phyloP scores from a whole-genome alignment of 2,113 vertebrate genomes.

The Thinocorus orbignyianus region DNA sequence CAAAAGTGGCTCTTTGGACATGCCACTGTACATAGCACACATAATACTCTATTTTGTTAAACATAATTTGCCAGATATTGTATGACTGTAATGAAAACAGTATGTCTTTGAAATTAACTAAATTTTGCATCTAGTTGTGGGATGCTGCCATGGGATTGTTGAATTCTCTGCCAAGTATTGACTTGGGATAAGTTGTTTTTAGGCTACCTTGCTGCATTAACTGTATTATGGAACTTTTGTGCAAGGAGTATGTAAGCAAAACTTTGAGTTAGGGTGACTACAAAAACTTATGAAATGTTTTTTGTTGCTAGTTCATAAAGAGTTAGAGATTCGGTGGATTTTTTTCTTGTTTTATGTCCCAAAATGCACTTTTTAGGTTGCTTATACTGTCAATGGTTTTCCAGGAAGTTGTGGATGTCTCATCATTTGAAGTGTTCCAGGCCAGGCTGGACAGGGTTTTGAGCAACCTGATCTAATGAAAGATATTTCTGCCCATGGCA shows the following conservation, averaged over 20 bases:
- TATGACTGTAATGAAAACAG: background rate
- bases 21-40: background rate
- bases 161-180: background rate
- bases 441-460: accelerated
- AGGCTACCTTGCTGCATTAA: background rate
- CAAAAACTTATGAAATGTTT: background rate
- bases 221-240: background rate
- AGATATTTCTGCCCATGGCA: background rate
- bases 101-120: background rate
- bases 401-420: background rate
- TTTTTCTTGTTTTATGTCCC: background rate
- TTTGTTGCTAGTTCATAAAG: background rate
- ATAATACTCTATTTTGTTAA: background rate
- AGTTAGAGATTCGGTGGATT: background rate
- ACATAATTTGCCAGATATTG: background rate
- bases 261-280: background rate
- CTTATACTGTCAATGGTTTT: background rate
- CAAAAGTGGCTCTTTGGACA: background rate
- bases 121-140: background rate
- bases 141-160: background rate
- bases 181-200: background rate
- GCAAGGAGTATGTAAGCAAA: background rate
- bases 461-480: accelerated
- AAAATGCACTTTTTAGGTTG: background rate
- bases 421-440: background rate